Evolutionary conservation across 2,113 vertebrate species (phyloP).

Genomic region (Chinchilla lanigera): DNA sequence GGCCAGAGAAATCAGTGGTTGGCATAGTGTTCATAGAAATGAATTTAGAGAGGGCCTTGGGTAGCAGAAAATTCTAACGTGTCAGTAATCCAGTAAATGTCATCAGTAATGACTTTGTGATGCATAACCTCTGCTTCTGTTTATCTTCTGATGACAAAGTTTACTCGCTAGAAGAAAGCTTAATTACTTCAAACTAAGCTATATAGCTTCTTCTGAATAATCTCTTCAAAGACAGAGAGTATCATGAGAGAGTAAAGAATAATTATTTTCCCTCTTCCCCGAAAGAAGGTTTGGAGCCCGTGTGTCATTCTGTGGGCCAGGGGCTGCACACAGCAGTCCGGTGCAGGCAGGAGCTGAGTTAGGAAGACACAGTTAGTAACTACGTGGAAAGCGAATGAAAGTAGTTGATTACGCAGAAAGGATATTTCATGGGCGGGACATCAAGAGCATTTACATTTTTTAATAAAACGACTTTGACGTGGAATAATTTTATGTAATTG

Average conservation of each 20-base stretch:
- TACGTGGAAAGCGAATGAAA: conserved; percentile 58
- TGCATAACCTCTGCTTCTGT: conserved; percentile 2
- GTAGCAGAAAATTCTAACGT: conserved; percentile 28
- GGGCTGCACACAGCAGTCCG: neutral
- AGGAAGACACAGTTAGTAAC: conserved; percentile 19
- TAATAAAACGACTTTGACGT: conserved; percentile 58
- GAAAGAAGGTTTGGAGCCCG: neutral
- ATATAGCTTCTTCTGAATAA: neutral
- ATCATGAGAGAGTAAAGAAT: neutral
- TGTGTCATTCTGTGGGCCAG: neutral
- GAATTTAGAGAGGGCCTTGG: conserved; percentile 25
- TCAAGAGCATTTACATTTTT: neutral
- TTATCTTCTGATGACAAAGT: neutral
- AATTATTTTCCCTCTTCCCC: conserved; percentile 24
- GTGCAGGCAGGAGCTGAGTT: neutral
- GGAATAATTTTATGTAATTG: conserved; percentile 54
- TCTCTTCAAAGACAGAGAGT: conserved; percentile 36
- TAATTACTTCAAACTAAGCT: conserved; percentile 39
- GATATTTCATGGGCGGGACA: conserved; percentile 20
- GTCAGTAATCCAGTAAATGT: conserved; percentile 36
- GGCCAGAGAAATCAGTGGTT: neutral
- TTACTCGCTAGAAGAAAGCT: conserved; percentile 5
- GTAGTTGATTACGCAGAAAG: conserved; percentile 35
- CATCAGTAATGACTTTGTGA: neutral
- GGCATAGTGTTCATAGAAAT: neutral